Conservation (phyloP, 2,888 invertebrate species). For the Mesorhabditis spiculigera region DNA sequence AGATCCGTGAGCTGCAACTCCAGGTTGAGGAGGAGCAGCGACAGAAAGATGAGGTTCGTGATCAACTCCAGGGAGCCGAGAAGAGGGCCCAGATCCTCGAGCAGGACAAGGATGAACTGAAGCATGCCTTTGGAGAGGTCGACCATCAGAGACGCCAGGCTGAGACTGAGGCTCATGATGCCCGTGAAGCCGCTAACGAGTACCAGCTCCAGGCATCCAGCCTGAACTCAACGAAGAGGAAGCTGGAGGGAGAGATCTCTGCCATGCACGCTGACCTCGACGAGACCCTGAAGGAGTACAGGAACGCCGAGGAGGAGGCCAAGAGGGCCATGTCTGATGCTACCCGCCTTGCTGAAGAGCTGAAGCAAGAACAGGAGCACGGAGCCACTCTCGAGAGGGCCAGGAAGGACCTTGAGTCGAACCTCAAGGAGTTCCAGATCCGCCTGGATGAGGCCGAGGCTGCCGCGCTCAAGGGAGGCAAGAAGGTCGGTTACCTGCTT, state of each 20-base stretch:
- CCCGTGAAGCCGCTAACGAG: constrained; percentile 95
- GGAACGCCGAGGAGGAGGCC: constrained; percentile 96
- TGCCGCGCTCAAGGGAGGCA: constrained; percentile 93
- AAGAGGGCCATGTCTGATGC: constrained; percentile 99
- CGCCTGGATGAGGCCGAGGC: constrained; percentile 94
- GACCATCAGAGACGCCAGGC: constrained; percentile 96
- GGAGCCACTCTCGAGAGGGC: constrained; percentile 95
- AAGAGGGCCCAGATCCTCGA: constrained; percentile 66
- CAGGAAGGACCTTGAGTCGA: constrained; percentile 92
- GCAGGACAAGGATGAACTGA: constrained; percentile 99
- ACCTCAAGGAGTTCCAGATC: constrained; percentile 96
- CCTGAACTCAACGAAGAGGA: constrained; percentile 58
- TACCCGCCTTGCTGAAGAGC: constrained; percentile 94
- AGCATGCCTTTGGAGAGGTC: constrained; percentile 85
- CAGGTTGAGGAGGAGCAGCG: constrained; percentile 86
- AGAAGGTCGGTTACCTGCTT: constrained; percentile 94
- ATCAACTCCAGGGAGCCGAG: too few relatives aligned
- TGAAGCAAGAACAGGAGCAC: constrained; percentile 95
- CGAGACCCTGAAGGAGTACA: constrained; percentile 95
- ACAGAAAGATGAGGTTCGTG: too few relatives aligned
- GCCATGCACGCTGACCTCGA: constrained; percentile 78
- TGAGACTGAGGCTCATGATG: constrained; percentile 93
- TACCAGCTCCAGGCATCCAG: constrained; percentile 74
- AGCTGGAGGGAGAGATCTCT: constrained; percentile 62
- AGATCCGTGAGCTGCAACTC: constrained; percentile 71